Percentiles rank a stretch among this genome's conserved stretches.
phyloP scores from a whole-genome alignment of 2,797 vertebrate species.

The Aplochiton taeniatus region DNA sequence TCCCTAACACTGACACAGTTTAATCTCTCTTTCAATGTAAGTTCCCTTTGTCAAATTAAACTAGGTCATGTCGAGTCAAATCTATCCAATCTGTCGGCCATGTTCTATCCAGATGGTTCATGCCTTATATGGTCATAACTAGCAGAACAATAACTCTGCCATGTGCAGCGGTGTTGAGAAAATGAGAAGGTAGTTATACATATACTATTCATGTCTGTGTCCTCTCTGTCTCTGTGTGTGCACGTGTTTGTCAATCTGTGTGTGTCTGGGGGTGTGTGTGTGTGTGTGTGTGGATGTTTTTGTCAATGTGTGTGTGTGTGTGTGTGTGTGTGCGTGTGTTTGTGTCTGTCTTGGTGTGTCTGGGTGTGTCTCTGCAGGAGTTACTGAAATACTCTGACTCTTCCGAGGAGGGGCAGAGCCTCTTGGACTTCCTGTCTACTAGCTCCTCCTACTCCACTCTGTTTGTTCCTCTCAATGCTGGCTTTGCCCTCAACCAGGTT shows the following conservation, averaged over 20 bases:
- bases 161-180: too few species aligned
- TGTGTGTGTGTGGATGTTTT: not conserved
- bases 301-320: too few species aligned
- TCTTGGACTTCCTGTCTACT: conserved; percentile 82
- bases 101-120: too few species aligned
- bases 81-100: too few species aligned
- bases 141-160: too few species aligned
- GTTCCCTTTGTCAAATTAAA: too few species aligned
- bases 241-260: not conserved
- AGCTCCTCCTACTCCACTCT: conserved; percentile 81
- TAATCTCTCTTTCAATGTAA: too few species aligned
- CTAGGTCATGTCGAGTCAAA: too few species aligned
- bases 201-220: too few species aligned
- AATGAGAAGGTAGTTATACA: too few species aligned
- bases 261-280: not conserved
- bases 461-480: conserved; percentile 88
- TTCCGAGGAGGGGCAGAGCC: conserved; percentile 75
- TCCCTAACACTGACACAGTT: too few species aligned
- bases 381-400: conserved; percentile 81
- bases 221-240: conserved; percentile 4
- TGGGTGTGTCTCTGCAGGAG: conserved; percentile 64
- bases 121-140: too few species aligned
- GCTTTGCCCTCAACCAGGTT: conserved; percentile 86
- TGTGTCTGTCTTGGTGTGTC: not conserved
- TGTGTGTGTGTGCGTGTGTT: not conserved